Base-by-base conservation (phyloP, 2,888 invertebrate genomes). In the Agriopis marginaria region DNA sequence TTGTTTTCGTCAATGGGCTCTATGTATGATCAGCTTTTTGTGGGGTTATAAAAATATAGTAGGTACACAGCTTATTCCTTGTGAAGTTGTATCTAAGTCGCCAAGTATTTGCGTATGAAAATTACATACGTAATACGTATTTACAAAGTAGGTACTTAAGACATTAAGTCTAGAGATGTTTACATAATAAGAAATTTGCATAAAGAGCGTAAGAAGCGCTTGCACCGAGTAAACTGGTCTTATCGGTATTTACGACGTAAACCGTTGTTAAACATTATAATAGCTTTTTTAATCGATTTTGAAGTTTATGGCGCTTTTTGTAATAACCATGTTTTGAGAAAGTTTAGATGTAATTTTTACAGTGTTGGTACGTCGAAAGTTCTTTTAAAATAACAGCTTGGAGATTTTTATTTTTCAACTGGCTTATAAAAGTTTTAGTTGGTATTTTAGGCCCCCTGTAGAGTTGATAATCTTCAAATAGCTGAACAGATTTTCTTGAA, bases 161-260 rank as follows among this genome's bases (percentile, higher is more conserved):
- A 53, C 60, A 55, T 68, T 64, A 64, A 64, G 50, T 42, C 66
- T n/a, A 51, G 53, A 61, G 44, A 58, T 63, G 66, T 66, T 63
- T 60, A 66, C 59, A 54, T 70, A 70, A 69, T 66, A 55, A 50
- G 55, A 55, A 55, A 72, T 72, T 72, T 69, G 61, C 69, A 72
- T 72, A 72, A 69, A 69, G 60, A 66, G 63, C 68, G 72, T 50
- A 68, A 63, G 62, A 68, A 58, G 58, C 62, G 62, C 64, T 53
- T 61, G 45, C 60, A 7, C 6, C 63, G 39, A 11, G 53, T 66
- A 42, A 66, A 70, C 53, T 49, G 66, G 17, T 62, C 56, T 62
- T 66, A 51, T 60, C 39, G 53, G 60, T 62, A 62, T 70, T 71
- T 71, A 68, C 51, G 65, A 58, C 54, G 62, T 56, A 59, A 61